A percentile compares a stretch with the other conserved stretches of the same genome.
Conservation (phyloP, 37 sponge, comb jelly and placozoan genomes). For the Haliclona indistincta region DNA sequence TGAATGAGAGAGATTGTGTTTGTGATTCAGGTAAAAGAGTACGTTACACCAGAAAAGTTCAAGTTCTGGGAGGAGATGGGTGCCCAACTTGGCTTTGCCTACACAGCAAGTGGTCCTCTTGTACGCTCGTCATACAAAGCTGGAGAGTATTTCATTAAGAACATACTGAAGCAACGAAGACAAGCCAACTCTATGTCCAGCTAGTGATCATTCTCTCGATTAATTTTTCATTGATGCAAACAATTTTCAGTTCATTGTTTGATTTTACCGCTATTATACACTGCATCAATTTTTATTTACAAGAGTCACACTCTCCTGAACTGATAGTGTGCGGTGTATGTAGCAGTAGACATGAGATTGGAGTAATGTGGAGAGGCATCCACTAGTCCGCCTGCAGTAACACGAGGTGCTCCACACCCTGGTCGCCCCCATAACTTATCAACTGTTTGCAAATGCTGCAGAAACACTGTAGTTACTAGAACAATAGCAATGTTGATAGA, state of each 20-base stretch:
- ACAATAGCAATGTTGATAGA: background rate
- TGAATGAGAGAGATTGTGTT: background rate
- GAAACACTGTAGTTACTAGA: background rate
- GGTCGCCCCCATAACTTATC: conserved; percentile 24
- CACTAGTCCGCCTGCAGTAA: background rate
- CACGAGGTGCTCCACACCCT: conserved; percentile 22
- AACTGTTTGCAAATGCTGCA: conserved; percentile 24
- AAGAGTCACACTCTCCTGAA: background rate
- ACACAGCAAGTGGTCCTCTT: conserved; percentile 98
- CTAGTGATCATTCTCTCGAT: no score
- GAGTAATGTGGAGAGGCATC: background rate
- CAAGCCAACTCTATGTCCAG: background rate
- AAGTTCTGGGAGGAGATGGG: conserved; percentile 94
- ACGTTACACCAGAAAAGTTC: conserved; percentile 96
- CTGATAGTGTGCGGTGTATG: background rate
- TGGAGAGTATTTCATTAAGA: conserved; percentile 91
- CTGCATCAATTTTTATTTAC: background rate
- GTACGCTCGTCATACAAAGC: conserved; percentile 98
- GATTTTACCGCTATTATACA: background rate
- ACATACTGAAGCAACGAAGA: conserved; percentile 73
- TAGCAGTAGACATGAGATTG: background rate
- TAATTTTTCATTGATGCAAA: background rate
- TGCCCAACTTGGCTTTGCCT: conserved; percentile 84
- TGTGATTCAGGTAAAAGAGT: conserved; percentile 83
- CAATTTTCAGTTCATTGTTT: no score